A percentile compares a stretch with the other conserved stretches of the same genome.
Evolutionary conservation across 1,140 invertebrate species (phyloP).

Genomic region (Euwallacea similis): DNA sequence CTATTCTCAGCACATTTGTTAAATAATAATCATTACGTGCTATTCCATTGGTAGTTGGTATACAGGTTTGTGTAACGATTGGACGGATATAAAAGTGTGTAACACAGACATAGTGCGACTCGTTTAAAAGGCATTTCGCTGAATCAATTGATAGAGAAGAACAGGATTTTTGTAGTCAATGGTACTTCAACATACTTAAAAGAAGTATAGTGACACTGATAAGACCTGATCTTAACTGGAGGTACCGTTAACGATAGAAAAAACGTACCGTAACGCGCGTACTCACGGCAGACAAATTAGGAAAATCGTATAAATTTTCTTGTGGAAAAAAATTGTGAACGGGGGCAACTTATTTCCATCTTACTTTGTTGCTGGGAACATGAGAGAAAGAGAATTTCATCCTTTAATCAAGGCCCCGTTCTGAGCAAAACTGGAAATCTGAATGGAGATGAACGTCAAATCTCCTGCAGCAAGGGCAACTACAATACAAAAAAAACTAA

Average conservation of each 20-base stretch:
- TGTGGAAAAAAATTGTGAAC: slow-evolving; percentile 3
- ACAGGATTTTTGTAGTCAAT: slow-evolving; percentile 35
- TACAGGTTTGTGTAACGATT: slow-evolving; percentile 16
- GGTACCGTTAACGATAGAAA: slow-evolving; percentile 24
- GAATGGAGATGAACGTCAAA: no score
- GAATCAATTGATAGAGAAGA: slow-evolving; percentile 32
- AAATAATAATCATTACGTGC: no score
- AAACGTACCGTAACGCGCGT: slow-evolving; percentile 33
- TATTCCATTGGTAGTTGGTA: not conserved
- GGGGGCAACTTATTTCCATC: not conserved
- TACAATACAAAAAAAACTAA: no score
- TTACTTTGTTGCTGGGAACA: not conserved
- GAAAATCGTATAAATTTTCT: slow-evolving; percentile 26
- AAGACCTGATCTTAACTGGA: slow-evolving; percentile 37
- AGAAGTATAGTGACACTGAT: slow-evolving; percentile 36
- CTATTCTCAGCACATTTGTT: no score
- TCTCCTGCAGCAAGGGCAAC: no score
- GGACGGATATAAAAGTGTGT: slow-evolving; percentile 26
- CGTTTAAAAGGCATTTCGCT: slow-evolving; percentile 21
- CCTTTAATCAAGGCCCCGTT: no score
- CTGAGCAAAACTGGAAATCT: no score
- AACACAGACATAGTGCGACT: slow-evolving; percentile 18
- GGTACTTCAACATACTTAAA: slow-evolving; percentile 35
- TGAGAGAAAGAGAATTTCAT: no score
- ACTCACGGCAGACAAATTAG: slow-evolving; percentile 36